Conservation (phyloP, 1,140 invertebrate species). For the Diprion similis region DNA sequence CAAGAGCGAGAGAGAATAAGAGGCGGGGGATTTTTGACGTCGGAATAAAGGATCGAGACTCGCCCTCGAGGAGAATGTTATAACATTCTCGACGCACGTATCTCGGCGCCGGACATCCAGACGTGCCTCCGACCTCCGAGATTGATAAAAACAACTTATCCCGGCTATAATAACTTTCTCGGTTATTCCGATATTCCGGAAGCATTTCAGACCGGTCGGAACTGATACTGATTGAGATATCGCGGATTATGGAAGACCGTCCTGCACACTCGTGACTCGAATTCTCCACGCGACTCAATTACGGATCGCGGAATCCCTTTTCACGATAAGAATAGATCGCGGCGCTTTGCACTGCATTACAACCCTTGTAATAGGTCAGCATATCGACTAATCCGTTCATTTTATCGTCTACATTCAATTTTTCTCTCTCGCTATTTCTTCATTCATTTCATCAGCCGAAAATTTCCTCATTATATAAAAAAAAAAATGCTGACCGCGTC, state of each 20-base stretch:
- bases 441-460: too few relatives aligned
- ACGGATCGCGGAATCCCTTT: not conserved
- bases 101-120: not conserved
- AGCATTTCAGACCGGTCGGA: not conserved
- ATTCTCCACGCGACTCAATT: not conserved
- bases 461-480: too few relatives aligned
- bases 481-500: too few relatives aligned
- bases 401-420: too few relatives aligned
- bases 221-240: slow-evolving; percentile 5
- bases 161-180: not conserved
- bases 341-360: not conserved
- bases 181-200: not conserved
- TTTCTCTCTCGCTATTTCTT: too few relatives aligned
- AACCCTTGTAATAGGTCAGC: too few relatives aligned
- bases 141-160: slow-evolving; percentile 5
- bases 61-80: not conserved
- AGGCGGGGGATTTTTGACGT: too few relatives aligned
- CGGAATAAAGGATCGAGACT: not conserved
- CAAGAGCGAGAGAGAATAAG: too few relatives aligned
- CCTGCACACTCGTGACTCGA: not conserved
- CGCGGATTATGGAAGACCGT: not conserved
- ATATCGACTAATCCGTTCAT: too few relatives aligned
- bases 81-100: not conserved
- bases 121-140: not conserved
- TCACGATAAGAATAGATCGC: not conserved